Evolutionary conservation across 2,113 vertebrate species (phyloP).

Genomic region (Tragelaphus buxtoni): DNA sequence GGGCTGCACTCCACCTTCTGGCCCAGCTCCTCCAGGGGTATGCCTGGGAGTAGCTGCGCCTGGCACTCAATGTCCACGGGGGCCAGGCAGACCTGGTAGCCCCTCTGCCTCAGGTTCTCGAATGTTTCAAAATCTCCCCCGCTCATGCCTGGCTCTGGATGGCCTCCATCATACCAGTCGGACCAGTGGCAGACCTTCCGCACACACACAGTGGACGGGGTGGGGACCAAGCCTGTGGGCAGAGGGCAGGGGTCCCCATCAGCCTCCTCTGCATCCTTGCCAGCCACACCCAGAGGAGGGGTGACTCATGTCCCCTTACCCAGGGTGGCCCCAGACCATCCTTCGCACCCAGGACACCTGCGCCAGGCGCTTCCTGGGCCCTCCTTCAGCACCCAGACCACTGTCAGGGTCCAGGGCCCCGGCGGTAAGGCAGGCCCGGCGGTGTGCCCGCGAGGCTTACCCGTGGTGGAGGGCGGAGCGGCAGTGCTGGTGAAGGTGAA

Average conservation of each 20-base stretch:
- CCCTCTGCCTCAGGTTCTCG: constrained; percentile 52
- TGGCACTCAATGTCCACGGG: constrained; percentile 62
- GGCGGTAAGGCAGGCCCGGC: fast-evolving
- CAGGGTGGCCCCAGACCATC: fast-evolving
- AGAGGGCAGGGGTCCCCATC: fast-evolving
- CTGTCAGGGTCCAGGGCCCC: not conserved
- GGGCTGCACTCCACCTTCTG: constrained; percentile 72
- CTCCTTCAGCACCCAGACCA: not conserved
- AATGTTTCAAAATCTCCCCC: constrained; percentile 81
- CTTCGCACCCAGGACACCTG: fast-evolving
- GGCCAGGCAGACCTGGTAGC: constrained; percentile 63
- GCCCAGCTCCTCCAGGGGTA: not conserved
- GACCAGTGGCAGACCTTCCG: constrained; percentile 74
- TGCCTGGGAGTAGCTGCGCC: not conserved
- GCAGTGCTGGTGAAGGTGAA: constrained; percentile 29
- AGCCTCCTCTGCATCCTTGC: fast-evolving
- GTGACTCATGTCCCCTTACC: fast-evolving
- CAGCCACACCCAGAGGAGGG: not conserved
- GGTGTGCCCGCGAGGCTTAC: not conserved
- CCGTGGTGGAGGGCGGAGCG: not conserved
- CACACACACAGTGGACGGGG: constrained; percentile 66
- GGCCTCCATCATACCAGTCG: constrained; percentile 71
- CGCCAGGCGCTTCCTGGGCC: fast-evolving
- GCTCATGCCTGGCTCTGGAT: not conserved
- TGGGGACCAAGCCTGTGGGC: not conserved